A percentile compares a stretch with the other conserved stretches of the same genome.
phyloP scores from a whole-genome alignment of 2,797 vertebrate species.

The Sebastes cheni region DNA sequence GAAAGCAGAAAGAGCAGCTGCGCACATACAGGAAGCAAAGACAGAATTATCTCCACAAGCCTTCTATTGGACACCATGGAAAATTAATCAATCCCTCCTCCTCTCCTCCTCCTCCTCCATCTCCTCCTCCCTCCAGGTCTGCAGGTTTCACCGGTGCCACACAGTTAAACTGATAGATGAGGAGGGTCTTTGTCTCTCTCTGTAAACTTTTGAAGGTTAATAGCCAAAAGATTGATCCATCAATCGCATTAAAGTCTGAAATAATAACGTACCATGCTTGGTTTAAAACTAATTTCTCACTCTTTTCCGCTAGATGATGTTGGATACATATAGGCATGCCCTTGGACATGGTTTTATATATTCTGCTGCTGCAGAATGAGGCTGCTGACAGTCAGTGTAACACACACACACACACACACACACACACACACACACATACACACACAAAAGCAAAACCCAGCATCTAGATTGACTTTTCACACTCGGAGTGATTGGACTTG shows the following conservation, averaged over 20 bases:
- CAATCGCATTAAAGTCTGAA: conserved; percentile 15
- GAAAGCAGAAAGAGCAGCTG: conserved; percentile 60
- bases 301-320: conserved; percentile 21
- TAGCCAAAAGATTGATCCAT: conserved; percentile 23
- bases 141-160: conserved; percentile 18
- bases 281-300: conserved; percentile 52
- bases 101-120: neutral
- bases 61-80: conserved; percentile 28
- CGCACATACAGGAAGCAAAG: conserved; percentile 12
- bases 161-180: conserved; percentile 28
- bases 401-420: neutral
- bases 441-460: neutral
- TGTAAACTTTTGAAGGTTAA: conserved; percentile 51
- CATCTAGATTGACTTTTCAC: conserved; percentile 57
- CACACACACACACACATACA: neutral
- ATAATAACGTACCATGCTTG: conserved; percentile 27
- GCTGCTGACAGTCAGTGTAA: conserved; percentile 18
- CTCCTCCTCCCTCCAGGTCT: neutral
- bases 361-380: conserved; percentile 33
- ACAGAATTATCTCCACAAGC: conserved; percentile 12
- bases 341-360: conserved; percentile 37
- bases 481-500: conserved; percentile 58
- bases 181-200: conserved; percentile 39
- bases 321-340: conserved; percentile 31
- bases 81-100: conserved; percentile 34